Evolutionary conservation across 2,113 vertebrate species (phyloP).

Genomic region (Arvicanthis niloticus): DNA sequence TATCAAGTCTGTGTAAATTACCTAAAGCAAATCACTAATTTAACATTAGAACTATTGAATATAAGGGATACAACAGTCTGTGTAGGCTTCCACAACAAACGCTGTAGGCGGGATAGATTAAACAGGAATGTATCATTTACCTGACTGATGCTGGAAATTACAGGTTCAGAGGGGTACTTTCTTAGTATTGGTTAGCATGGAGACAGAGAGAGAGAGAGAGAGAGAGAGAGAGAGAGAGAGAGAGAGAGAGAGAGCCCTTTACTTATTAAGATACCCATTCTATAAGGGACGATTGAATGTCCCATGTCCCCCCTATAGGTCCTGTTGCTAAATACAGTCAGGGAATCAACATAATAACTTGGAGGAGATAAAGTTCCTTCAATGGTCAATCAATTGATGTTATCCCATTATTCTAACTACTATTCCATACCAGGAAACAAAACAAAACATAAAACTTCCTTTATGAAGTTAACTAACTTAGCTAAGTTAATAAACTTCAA

Average conservation of each 20-base stretch:
- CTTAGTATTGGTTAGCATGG: not conserved
- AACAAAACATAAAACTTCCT: not conserved
- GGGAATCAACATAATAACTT: not conserved
- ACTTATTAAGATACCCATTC: not conserved
- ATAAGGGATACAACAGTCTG: not conserved
- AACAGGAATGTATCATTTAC: not conserved
- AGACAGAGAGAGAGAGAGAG: not conserved
- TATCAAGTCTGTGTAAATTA: not conserved
- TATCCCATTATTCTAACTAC: not conserved
- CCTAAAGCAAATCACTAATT: not conserved
- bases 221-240: too few species aligned
- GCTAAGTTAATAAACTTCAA: not conserved
- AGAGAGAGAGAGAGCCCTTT: not conserved
- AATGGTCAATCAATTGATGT: not conserved
- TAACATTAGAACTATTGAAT: not conserved
- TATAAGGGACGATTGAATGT: not conserved
- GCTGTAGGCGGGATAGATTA: not conserved
- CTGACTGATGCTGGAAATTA: not conserved
- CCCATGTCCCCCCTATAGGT: not conserved
- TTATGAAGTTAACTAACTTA: not conserved
- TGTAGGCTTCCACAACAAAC: not conserved
- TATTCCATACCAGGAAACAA: not conserved
- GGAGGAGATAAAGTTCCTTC: not conserved
- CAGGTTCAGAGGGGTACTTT: not conserved
- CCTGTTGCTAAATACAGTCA: not conserved